Percentiles rank a stretch among this genome's conserved stretches.
Evolutionary conservation across 1,140 invertebrate species (phyloP).

Genomic region (Ylistrum balloti): DNA sequence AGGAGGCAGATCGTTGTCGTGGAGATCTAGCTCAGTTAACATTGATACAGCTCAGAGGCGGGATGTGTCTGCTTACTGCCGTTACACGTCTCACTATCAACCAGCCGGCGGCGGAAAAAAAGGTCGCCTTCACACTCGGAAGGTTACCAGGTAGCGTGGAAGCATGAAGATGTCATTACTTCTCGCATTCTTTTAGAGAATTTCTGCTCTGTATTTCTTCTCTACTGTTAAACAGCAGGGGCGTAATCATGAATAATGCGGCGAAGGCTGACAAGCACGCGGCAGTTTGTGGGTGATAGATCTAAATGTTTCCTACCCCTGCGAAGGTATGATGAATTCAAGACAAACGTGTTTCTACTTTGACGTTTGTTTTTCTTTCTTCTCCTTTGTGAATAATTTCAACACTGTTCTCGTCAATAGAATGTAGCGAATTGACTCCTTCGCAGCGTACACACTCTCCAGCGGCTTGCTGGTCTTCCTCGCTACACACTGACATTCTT

Average conservation of each 20-base stretch:
- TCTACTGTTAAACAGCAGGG: slow-evolving; percentile 13
- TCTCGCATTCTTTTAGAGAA: slow-evolving; percentile 31
- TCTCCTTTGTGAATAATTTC: slow-evolving; percentile 30
- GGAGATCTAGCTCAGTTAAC: slow-evolving; percentile 47
- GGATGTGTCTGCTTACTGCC: slow-evolving; percentile 31
- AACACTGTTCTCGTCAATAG: slow-evolving; percentile 38
- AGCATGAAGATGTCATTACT: slow-evolving; percentile 17
- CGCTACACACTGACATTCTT: not conserved
- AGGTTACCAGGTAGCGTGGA: slow-evolving; percentile 3
- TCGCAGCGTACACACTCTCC: not conserved
- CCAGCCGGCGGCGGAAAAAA: slow-evolving; percentile 24
- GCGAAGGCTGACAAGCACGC: not conserved
- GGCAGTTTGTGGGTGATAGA: slow-evolving; percentile 1
- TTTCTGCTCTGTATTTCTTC: slow-evolving; percentile 25
- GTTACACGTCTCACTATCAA: slow-evolving; percentile 41
- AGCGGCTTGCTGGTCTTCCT: not conserved
- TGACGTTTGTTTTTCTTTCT: slow-evolving; percentile 28
- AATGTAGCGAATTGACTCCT: slow-evolving; percentile 33
- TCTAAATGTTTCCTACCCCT: not conserved
- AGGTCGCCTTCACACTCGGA: not conserved
- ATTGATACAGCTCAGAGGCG: slow-evolving; percentile 51
- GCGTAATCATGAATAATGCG: slow-evolving; percentile 33
- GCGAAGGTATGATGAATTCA: slow-evolving; percentile 33
- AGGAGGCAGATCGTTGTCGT: slow-evolving; percentile 42
- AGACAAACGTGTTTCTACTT: slow-evolving; percentile 34